These are phyloP conservation scores for Anarhynchus alexandrinus DNA, from an alignment of 2,113 vertebrate genomes.

Conservation along the genomic window DNA sequence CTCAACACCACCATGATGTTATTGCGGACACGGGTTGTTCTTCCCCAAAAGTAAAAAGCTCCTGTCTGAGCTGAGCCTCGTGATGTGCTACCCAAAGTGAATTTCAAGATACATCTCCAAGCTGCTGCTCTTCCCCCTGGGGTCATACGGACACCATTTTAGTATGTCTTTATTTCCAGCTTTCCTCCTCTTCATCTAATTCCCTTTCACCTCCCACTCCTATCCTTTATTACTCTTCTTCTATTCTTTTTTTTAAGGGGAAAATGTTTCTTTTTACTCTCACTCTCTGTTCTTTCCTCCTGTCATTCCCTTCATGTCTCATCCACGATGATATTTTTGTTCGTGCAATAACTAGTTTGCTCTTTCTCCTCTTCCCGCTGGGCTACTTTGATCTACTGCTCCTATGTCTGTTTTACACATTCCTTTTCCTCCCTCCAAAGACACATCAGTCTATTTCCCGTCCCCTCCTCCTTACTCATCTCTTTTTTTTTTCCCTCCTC, in stretches of 20 bases:
- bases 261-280: constrained; percentile 27
- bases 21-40: fast-evolving
- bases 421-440: constrained; percentile 37
- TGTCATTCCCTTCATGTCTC: constrained; percentile 35
- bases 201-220: constrained; percentile 29
- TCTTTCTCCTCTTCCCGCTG: constrained; percentile 51
- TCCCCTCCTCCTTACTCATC: constrained; percentile 43
- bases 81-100: neutral
- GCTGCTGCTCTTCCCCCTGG: constrained; percentile 7
- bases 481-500: constrained; percentile 28
- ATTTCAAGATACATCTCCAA: neutral
- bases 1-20: neutral
- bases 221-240: constrained; percentile 2
- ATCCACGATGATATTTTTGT: constrained; percentile 22
- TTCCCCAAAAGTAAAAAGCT: neutral
- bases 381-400: constrained; percentile 41
- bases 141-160: constrained; percentile 17
- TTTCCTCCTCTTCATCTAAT: constrained; percentile 32
- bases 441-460: constrained; percentile 10
- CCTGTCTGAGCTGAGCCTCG: neutral
- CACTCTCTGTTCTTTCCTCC: constrained; percentile 12
- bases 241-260: neutral
- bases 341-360: constrained; percentile 38
- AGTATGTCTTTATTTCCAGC: constrained; percentile 11
- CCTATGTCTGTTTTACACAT: constrained; percentile 18